Evolutionary conservation across 2,797 vertebrate genomes (phyloP), one percentile per base, ranked within the genome.

Genomic region (Lithobates pipiens): DNA sequence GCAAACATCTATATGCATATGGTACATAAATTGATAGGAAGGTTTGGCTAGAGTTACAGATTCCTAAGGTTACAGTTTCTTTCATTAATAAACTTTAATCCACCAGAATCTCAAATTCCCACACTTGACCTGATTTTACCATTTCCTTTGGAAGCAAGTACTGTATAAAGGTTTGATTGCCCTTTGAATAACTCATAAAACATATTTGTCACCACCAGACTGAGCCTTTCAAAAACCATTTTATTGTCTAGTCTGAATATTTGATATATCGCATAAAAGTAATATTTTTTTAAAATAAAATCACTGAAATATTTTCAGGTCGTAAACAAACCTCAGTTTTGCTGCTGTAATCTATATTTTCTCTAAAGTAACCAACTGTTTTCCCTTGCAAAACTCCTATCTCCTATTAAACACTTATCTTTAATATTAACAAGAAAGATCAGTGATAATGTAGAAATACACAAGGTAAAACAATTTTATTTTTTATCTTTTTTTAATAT

Each of bases 41-140:
- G 34, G 32, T 23, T 75, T 87, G 76, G 80, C 76, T 73, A n/a
- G 23, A 23, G 42, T 21, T 39, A 78, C n/a, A 44, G 63, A 83
- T 87, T 87, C 68, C 76, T 78, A 78, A 68, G 70, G 85, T 83
- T 86, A 72, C 80, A 87, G 68, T 87, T 75, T 81, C 84, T 79
- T 87, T 83, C 71, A 83, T 84, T 87, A 87, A 83, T 84, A 84
- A 87, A 83, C 70, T 87, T 84, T 79, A 87, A 84, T 83, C 70
- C 76, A 63, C 36, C 76, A 76, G 69, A 54, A 70, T 87, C 86
- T 87, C 86, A 87, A 36, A 84, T 87, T 87, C 83, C 86, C 25
- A 39, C 73, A 76, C 34, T 80, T 83, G 81, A 87, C 86, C 76
- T 87, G 61, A 75, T 70, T 84, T 87, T 65, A 87, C 85, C 57